phyloP scores from a whole-genome alignment of 2,113 vertebrate genomes.

The Baryphthengus martii region DNA sequence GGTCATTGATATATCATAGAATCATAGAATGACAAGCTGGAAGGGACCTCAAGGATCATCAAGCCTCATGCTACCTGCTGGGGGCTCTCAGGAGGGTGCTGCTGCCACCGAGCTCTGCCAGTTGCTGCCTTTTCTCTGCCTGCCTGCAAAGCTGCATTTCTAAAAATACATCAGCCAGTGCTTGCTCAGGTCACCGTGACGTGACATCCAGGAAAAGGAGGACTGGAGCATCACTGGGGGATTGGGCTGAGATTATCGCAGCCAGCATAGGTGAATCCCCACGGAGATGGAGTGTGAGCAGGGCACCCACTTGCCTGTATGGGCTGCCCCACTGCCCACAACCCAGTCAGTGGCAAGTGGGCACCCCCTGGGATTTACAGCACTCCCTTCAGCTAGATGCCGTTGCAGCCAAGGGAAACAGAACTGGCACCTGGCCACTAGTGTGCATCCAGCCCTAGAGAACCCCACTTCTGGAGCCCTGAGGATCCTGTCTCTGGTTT shows the following conservation, averaged over 20 bases:
- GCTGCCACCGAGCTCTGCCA: fast-evolving
- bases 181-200: neutral
- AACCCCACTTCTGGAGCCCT: neutral
- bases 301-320: neutral
- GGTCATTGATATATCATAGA: neutral
- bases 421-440: neutral
- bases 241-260: neutral
- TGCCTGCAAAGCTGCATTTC: neutral
- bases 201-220: neutral
- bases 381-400: neutral
- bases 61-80: neutral
- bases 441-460: fast-evolving
- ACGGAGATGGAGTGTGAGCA: fast-evolving
- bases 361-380: neutral
- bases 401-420: fast-evolving
- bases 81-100: neutral
- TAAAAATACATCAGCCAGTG: conserved; percentile 32
- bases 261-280: fast-evolving
- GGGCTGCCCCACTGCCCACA: neutral
- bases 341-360: neutral
- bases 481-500: neutral
- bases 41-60: no score
- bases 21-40: no score
- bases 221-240: neutral
- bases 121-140: neutral